Base-by-base conservation (phyloP, 2,113 vertebrate species). In the Collichthys lucidus region DNA sequence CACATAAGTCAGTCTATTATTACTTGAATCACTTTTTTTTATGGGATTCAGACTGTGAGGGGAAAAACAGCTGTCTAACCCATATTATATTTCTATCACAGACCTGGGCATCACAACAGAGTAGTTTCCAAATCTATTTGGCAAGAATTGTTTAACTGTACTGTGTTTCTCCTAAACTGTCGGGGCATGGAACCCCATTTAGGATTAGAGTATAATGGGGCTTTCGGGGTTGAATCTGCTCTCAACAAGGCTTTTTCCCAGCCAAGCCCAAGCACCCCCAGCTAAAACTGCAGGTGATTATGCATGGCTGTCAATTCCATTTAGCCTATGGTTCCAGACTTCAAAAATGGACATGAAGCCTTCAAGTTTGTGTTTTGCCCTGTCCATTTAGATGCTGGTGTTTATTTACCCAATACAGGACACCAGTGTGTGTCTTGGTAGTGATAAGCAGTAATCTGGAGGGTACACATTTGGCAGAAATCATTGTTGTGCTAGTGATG, bases 261-360 rank as follows among this genome's bases (percentile, higher is more conserved):
- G 81, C 74, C 42, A 77, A 89, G 90, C 92, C 91, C 87, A 90
- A 84, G 59, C 81, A 71, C 92, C 87, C 89, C 81, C 17, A 86
- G 87, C 87, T 86, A 80, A 92, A 91, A 91, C 79, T 89, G 88
- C 90, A 91, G 91, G 89, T 93, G 91, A 95, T 95, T 94, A 93
- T 93, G 92, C 93, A 95, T 60, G 93, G 83, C 86, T 93, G 93
- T 95, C 94, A 92, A 84, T 92, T 94, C 90, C 88, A 92, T 94
- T 94, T 91, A 90, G 90, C 91, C 85, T 65, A 79, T 56, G 56
- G 88, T 92, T 89, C 86, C 85, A 90, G 81, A 93, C 92, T 88
- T 94, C 79, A 89, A 84, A 92, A 94, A 92, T 90, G 91, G 92
- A 94, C 91, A 92, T 62, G 92, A 91, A 92, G 76, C 89, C 85